Conservation (phyloP, 2,113 vertebrate genomes). For the Coregonus clupeaformis region DNA sequence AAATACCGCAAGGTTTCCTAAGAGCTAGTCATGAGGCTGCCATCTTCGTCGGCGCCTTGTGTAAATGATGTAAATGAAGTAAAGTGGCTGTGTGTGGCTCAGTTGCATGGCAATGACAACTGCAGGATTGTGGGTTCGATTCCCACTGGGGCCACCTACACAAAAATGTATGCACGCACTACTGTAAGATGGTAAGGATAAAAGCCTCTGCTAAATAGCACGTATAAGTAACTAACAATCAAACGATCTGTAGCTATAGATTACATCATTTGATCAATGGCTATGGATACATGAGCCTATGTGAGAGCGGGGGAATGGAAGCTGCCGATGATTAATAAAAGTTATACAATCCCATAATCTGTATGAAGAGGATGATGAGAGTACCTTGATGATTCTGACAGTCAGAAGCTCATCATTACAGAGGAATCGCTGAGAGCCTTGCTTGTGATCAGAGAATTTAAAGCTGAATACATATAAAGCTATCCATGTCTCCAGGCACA, state of each 20-base stretch:
- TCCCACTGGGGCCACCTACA: too few relatives aligned
- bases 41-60: too few relatives aligned
- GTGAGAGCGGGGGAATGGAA: not conserved
- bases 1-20: too few relatives aligned
- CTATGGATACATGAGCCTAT: not conserved
- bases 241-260: not conserved
- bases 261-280: not conserved
- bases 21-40: too few relatives aligned
- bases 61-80: too few relatives aligned
- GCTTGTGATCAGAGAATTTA: not conserved
- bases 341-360: not conserved
- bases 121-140: too few relatives aligned
- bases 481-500: not conserved
- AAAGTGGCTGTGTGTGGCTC: not conserved
- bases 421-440: not conserved
- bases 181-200: too few relatives aligned
- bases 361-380: not conserved
- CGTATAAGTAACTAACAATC: too few relatives aligned
- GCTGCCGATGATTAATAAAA: not conserved
- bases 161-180: too few relatives aligned
- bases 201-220: too few relatives aligned
- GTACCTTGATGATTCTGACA: not conserved
- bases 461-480: not conserved
- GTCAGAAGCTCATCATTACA: not conserved
- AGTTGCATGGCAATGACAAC: not conserved